A percentile compares a stretch with the other conserved stretches of the same genome.
Evolutionary conservation across 2,888 invertebrate species (phyloP).

Genomic region (Acleris emargana): DNA sequence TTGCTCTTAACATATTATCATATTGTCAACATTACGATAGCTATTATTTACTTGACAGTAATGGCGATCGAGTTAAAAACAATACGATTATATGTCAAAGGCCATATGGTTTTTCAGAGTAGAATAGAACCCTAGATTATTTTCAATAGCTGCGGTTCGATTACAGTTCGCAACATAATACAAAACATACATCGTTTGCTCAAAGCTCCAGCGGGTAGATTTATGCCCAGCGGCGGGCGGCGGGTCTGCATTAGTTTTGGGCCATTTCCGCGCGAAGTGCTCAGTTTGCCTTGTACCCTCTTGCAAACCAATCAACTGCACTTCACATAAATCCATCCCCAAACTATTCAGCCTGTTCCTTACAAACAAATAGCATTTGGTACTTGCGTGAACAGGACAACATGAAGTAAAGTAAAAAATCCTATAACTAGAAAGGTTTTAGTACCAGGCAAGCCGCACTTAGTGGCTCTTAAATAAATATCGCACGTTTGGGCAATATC

Average conservation of each 20-base stretch:
- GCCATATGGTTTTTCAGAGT: background rate
- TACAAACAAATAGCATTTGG: background rate
- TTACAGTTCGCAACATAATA: background rate
- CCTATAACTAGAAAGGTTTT: background rate
- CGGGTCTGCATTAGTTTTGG: slow-evolving; percentile 68
- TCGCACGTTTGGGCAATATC: slow-evolving; percentile 75
- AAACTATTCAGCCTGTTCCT: slow-evolving; percentile 1
- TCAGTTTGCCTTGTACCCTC: slow-evolving; percentile 62
- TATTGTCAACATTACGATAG: too few relatives aligned
- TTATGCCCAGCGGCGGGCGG: slow-evolving; percentile 23
- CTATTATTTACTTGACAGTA: too few relatives aligned
- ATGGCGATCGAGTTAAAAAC: too few relatives aligned
- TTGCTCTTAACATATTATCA: too few relatives aligned
- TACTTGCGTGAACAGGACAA: slow-evolving; percentile 1
- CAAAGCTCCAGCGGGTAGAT: slow-evolving; percentile 27
- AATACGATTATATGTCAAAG: too few relatives aligned
- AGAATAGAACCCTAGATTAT: too few relatives aligned
- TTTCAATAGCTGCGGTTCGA: background rate
- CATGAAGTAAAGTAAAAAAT: background rate
- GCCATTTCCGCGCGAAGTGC: slow-evolving; percentile 74
- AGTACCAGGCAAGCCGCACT: slow-evolving; percentile 44
- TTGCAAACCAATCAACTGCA: slow-evolving; percentile 38
- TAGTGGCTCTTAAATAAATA: slow-evolving; percentile 78
- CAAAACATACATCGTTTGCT: slow-evolving; percentile 33
- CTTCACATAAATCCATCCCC: slow-evolving; percentile 8